A percentile compares a stretch with the other conserved stretches of the same genome.
Conservation (phyloP, 2,113 vertebrate genomes). For the Hymenochirus boettgeri region DNA sequence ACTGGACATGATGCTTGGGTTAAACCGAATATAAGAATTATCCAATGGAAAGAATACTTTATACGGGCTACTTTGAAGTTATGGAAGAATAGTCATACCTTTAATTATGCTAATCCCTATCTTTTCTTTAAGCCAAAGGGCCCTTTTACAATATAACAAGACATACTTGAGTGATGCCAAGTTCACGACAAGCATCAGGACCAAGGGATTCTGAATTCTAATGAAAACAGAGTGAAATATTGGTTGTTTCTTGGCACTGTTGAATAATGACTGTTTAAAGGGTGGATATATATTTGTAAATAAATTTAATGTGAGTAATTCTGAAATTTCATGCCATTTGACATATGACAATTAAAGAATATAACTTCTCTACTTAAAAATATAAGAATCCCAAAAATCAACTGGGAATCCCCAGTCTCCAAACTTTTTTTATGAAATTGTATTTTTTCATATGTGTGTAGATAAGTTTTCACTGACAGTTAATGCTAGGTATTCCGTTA, state of each 20-base stretch:
- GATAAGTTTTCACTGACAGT: no score
- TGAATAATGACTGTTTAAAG: conserved; percentile 22
- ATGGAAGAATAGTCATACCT: conserved; percentile 42
- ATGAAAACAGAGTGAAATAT: conserved; percentile 27
- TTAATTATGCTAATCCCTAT: conserved; percentile 42
- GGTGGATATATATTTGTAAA: no score
- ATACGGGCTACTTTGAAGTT: conserved; percentile 34
- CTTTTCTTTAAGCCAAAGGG: conserved; percentile 29
- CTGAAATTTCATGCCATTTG: no score
- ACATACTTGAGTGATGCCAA: conserved; percentile 37
- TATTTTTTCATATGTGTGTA: no score
- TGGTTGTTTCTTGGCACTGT: background rate
- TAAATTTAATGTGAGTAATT: no score
- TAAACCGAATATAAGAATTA: conserved; percentile 36
- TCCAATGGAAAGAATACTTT: conserved; percentile 13
- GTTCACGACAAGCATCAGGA: conserved; percentile 10
- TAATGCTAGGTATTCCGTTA: no score
- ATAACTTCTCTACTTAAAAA: no score
- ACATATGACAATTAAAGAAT: no score
- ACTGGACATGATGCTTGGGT: conserved; percentile 5
- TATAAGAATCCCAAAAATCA: no score
- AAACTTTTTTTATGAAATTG: no score
- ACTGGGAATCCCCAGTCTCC: no score
- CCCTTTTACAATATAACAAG: conserved; percentile 40
- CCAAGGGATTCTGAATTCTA: conserved; percentile 32